Evolutionary conservation across 2,888 invertebrate species (phyloP), one percentile per base, ranked within the genome.

Genomic region (Liodrosophila aerea): DNA sequence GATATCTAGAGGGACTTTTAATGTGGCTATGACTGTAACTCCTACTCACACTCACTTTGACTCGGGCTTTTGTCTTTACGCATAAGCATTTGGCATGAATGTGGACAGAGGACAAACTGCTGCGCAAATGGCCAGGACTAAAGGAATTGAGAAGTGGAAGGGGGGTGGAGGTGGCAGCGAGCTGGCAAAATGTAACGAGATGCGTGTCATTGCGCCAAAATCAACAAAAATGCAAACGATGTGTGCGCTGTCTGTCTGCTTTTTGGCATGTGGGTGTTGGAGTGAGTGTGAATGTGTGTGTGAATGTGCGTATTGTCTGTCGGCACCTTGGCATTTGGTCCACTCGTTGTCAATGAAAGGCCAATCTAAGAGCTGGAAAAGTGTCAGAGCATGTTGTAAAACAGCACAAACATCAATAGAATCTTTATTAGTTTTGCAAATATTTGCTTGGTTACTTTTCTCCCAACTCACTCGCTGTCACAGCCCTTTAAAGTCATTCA

Each of bases 211-310:
- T 78, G 76, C 58, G 80, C 76, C 80, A 78, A 78, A 78, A 78
- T 78, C 78, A 78, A 78, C 78, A 78, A 64, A 69, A 83, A 80
- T 82, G 83, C 80, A 82, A 78, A 83, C 78, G 83, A 78, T 78
- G 76, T 78, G 78, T 71, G 69, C 52, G 63, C 57, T 46, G 67
- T 56, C 58, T 39, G 52, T 59, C 44, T 40, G n/a, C 34, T 31
- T 58, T 46, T 64, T 34, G 39, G 36, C 3, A 22, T 22, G 22
- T 22, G 22, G 22, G 22, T 22, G 2, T 2, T 22, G 22, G 22
- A 5, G 50, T 54, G 53, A 34, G 46, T 60, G 50, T 11, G 8
- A 29, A 22, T 47, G n/a, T 9, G 29, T 41, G 34, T 22, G 33
- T 45, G 18, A n/a, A 9, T 31, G 16, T 13, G n/a, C 31, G 9